Conservation (phyloP, 2,797 vertebrate species). For the Sebastes nivosus region DNA sequence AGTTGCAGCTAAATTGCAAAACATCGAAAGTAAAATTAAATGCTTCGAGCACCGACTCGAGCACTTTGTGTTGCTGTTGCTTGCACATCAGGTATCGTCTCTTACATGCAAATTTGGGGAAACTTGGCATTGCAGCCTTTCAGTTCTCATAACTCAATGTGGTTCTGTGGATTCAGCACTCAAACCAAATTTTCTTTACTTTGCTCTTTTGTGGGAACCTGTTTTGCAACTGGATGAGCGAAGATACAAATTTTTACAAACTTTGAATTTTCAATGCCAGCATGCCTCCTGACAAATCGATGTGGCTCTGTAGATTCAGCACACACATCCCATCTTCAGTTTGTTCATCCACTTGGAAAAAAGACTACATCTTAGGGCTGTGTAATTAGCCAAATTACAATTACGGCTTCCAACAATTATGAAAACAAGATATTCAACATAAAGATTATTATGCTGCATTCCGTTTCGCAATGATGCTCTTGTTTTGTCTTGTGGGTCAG, state of each 20-base stretch:
- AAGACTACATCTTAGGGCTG: background rate
- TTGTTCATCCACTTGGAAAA: background rate
- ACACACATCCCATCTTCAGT: background rate
- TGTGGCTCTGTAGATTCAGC: slow-evolving; percentile 1
- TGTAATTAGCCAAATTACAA: too few relatives aligned
- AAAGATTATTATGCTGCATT: too few relatives aligned
- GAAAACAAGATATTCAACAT: too few relatives aligned
- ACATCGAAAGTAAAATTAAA: slow-evolving; percentile 1
- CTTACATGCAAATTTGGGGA: background rate
- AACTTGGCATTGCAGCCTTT: background rate
- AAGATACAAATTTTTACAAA: background rate
- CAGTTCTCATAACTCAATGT: slow-evolving; percentile 2
- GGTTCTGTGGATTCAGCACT: slow-evolving; percentile 18
- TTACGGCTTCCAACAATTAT: too few relatives aligned
- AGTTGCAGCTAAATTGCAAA: background rate
- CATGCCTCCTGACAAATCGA: background rate
- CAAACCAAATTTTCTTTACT: background rate
- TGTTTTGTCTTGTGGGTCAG: too few relatives aligned
- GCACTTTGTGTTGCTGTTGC: background rate
- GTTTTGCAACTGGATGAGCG: background rate
- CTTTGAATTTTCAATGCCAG: background rate
- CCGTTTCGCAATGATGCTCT: too few relatives aligned
- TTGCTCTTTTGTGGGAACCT: background rate
- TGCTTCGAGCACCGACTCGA: background rate
- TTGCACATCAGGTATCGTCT: background rate